Evolutionary conservation across 2,888 invertebrate species (phyloP), one percentile per base, ranked within the genome.

Genomic region (Teinopalpus imperialis): DNA sequence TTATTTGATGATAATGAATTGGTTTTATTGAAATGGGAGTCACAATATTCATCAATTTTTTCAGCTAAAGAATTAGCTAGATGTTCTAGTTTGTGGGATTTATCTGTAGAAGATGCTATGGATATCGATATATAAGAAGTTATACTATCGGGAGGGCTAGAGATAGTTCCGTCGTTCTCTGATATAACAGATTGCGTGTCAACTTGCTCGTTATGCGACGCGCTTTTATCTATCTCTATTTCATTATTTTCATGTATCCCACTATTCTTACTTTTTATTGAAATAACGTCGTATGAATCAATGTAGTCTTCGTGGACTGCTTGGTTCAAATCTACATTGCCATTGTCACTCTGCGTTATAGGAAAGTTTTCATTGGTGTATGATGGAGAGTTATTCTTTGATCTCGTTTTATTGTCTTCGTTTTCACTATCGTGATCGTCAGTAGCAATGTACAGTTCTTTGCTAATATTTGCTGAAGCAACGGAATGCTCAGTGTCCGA

Each of bases 11-110:
- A 63, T 26, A 73, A 56, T 3, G 79, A 78, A 48, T 53, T 57
- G 52, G 72, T 77, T 56, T 87, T 85, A 59, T 75, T 77, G 53
- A 77, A 82, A 62, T 87, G 85, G 18, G 81, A 78, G 57, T 89
- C 89, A 57, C 89, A 89, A 61, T 89, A 89, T 63, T 89, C 89
- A 52, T 89, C 89, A 52, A 89, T 89, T 69, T 89, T 89, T 61
- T 89, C 88, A 42, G 89, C 89, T 40, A 89, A 63, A 2, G 89
- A 89, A 59, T 87, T 87, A 14, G 89, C 88, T 49, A 89, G 74
- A 52, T 87, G 81, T 68, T 89, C 89, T 59, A 89, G 66, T 61
- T 89, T 88, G 51, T 89, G 80, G 1, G 88, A 83, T 56, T 82
- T 87, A 29, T 89, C 89, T 6, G 73, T 70, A 18, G 89, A 88